phyloP scores from a whole-genome alignment of 2,888 invertebrate genomes.

The Dioctria rufipes region DNA sequence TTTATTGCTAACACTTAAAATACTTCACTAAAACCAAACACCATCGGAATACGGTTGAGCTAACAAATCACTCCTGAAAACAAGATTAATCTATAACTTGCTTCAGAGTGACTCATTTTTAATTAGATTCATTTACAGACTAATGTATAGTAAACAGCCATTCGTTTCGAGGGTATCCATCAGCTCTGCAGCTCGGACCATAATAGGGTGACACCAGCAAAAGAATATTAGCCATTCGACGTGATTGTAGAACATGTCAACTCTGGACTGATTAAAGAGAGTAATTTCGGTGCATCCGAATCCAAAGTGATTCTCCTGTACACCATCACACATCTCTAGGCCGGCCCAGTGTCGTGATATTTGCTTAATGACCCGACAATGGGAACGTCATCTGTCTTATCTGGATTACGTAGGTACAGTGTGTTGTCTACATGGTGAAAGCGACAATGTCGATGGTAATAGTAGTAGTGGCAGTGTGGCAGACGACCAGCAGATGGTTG shows the following conservation, averaged over 20 bases:
- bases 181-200: neutral
- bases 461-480: no score
- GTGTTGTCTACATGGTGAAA: neutral
- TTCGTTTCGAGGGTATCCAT: neutral
- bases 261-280: conserved; percentile 43
- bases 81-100: conserved; percentile 34
- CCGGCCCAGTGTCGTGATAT: conserved; percentile 30
- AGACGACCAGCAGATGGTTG: no score
- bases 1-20: neutral
- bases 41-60: neutral
- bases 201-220: neutral
- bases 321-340: neutral
- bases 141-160: neutral
- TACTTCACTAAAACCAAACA: neutral
- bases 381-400: conserved; percentile 48
- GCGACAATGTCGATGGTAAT: no score
- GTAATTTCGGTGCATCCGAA: conserved; percentile 39
- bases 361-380: conserved; percentile 48
- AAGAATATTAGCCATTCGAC: neutral
- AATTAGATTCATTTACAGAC: conserved; percentile 45
- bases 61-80: conserved; percentile 34
- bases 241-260: conserved; percentile 33
- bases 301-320: conserved; percentile 41
- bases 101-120: conserved; percentile 47
- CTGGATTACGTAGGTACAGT: conserved; percentile 26